Base-by-base conservation (phyloP, 2,888 invertebrate species). In the Acleris sparsana region DNA sequence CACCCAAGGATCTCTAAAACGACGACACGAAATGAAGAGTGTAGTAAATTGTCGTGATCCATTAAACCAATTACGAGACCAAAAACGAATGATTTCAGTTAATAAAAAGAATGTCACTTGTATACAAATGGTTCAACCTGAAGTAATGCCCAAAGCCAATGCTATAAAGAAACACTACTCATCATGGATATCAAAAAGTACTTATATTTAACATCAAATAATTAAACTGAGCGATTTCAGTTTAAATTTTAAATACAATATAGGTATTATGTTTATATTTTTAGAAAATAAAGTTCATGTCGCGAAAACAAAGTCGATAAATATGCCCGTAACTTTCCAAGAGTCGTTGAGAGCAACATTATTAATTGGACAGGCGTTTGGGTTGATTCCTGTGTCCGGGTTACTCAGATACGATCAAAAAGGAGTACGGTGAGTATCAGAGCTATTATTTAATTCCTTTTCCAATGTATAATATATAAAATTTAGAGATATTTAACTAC, bases 121-220 rank as follows among this genome's bases (percentile, higher is more conserved):
- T 65, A 33, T 52, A 33, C 56, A 29, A 33, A 52, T 63, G 22
- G 39, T 67, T 51, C 16, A 67, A 48, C 29, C 52, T 22, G 18
- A 55, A 66, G 62, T 70, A 62, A 86, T 86, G 86, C 71, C 72
- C 5, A 76, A 64, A 55, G 63, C 72, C 33, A 80, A 72, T 17
- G 63, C 58, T 20, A 70, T 72, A 0, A 80, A 70, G 48, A 82
- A 72, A 69, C 82, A 72, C 57, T 49, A 78, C 46, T 67, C 75
- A 0, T 79, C 81, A 65, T 86, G 87, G 87, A 76, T 85, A 39
- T 83, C 75, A 2, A 85, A 82, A 75, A 81, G 88, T 88, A 72
- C 84, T 87, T 78, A 46, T 17, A 51, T 39, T 55, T 33, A 9
- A 33, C 9, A 33, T 9, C 3, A 9, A 33, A 33, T 9, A 9